Evolutionary conservation across 2,797 vertebrate genomes (phyloP).

Genomic region (Sebastes elongatus): DNA sequence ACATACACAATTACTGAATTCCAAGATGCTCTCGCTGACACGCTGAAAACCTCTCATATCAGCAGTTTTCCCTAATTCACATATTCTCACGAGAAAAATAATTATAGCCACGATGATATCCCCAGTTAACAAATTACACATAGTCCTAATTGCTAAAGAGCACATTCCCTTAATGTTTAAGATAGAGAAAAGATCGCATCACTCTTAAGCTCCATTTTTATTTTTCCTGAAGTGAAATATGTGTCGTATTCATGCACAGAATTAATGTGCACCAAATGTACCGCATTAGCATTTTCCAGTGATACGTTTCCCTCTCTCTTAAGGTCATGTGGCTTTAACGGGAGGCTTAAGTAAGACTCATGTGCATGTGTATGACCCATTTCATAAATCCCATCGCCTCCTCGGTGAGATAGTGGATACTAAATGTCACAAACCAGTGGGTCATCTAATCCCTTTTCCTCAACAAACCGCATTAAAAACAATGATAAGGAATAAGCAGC

Average conservation of each 20-base stretch:
- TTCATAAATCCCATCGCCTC: conserved; percentile 81
- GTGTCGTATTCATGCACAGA: conserved; percentile 74
- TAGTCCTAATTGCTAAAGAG: conserved; percentile 64
- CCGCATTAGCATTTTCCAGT: conserved; percentile 77
- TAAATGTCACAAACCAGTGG: conserved; percentile 82
- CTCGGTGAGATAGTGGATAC: conserved; percentile 68
- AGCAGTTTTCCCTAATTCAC: conserved; percentile 64
- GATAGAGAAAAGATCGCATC: conserved; percentile 61
- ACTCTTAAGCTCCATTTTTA: conserved; percentile 66
- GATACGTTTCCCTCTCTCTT: conserved; percentile 78
- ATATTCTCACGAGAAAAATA: conserved; percentile 61
- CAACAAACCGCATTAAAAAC: conserved; percentile 72
- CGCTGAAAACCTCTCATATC: conserved; percentile 64
- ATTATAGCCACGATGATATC: conserved; percentile 58
- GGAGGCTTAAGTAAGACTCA: conserved; percentile 80
- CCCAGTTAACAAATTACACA: conserved; percentile 61
- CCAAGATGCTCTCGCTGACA: conserved; percentile 50
- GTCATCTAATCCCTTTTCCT: conserved; percentile 77
- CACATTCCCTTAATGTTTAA: conserved; percentile 68
- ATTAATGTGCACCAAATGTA: conserved; percentile 80
- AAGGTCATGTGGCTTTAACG: conserved; percentile 83
- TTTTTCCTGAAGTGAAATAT: conserved; percentile 78
- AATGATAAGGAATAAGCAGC: conserved; percentile 59
- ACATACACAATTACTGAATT: conserved; percentile 63
- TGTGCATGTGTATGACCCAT: conserved; percentile 74